Evolutionary conservation across 2,888 invertebrate genomes (phyloP).

Genomic region (Mythimna loreyi): DNA sequence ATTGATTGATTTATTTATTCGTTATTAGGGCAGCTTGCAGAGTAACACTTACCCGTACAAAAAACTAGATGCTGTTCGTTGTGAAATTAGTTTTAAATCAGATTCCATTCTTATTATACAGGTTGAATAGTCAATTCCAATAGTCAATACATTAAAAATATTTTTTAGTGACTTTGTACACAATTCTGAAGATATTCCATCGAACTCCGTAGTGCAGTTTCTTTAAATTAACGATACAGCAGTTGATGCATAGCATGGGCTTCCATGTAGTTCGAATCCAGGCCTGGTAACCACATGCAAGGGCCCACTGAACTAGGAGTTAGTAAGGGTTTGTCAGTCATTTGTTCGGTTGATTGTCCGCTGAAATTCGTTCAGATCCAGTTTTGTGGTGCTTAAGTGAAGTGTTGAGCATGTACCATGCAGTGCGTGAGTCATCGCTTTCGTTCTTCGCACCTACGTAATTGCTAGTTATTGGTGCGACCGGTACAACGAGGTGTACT

Average conservation of each 20-base stretch:
- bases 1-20: no score
- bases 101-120: neutral
- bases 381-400: conserved; percentile 54
- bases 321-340: neutral
- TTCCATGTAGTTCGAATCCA: neutral
- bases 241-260: neutral
- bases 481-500: conserved; percentile 67
- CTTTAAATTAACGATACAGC: neutral
- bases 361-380: neutral
- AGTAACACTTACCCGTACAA: no score
- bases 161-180: neutral
- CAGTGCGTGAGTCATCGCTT: conserved; percentile 84
- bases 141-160: neutral
- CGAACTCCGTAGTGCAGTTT: neutral
- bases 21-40: no score
- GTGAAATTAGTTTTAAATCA: no score
- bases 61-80: no score
- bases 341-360: neutral
- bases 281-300: neutral
- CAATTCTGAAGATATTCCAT: neutral
- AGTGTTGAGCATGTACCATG: conserved; percentile 61
- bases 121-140: neutral
- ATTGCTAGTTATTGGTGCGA: conserved; percentile 71
- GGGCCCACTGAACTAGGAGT: neutral
- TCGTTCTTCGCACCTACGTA: conserved; percentile 81